A percentile compares a stretch with the other conserved stretches of the same genome.
Conservation (phyloP, 2,113 vertebrate species). For the Osmerus eperlanus region DNA sequence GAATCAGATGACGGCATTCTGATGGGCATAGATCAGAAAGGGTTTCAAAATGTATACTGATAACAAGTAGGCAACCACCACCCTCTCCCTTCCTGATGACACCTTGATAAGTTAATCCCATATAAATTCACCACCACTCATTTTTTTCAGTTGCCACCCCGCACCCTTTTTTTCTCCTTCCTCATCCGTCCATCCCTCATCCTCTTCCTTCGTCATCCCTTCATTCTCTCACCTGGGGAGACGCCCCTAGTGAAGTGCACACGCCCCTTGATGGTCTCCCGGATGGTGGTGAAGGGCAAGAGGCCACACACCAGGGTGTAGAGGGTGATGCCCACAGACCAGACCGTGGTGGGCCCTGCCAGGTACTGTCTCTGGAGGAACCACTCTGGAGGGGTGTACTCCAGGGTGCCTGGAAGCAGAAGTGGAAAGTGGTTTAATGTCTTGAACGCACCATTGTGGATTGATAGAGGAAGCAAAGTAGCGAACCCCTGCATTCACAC, state of each 20-base stretch:
- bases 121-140: too few relatives aligned
- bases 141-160: neutral
- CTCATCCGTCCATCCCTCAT: neutral
- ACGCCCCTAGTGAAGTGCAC: constrained; percentile 37
- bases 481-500: too few relatives aligned
- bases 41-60: neutral
- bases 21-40: constrained; percentile 15
- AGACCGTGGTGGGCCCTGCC: constrained; percentile 51
- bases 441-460: neutral
- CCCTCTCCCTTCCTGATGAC: neutral
- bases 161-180: neutral
- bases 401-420: constrained; percentile 44
- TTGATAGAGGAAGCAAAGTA: neutral
- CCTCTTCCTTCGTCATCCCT: neutral
- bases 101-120: neutral
- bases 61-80: too few relatives aligned
- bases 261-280: constrained; percentile 40
- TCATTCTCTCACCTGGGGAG: constrained; percentile 21
- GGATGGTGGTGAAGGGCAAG: constrained; percentile 70
- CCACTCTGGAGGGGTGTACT: constrained; percentile 59
- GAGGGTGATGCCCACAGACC: constrained; percentile 57
- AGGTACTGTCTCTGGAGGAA: constrained; percentile 41
- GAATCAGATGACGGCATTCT: constrained; percentile 53
- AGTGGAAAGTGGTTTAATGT: neutral
- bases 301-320: constrained; percentile 73